A percentile compares a stretch with the other conserved stretches of the same genome.
Conservation (phyloP, 2,888 invertebrate genomes). For the Nemotelus pantherinus region DNA sequence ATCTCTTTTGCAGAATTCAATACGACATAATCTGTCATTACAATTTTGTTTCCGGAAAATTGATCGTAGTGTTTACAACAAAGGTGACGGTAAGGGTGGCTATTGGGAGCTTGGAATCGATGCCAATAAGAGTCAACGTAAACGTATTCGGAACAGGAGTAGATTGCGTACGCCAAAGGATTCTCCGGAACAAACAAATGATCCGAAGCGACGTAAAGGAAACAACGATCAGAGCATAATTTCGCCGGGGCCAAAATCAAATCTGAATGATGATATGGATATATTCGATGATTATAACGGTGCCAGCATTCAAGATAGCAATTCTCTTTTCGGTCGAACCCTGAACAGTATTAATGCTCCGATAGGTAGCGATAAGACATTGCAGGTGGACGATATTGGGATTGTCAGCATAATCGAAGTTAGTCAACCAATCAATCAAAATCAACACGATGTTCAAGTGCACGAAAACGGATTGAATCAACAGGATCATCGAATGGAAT, state of each 20-base stretch:
- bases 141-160: slow-evolving; percentile 61
- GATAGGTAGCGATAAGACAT: not conserved
- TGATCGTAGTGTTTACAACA: slow-evolving; percentile 62
- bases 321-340: slow-evolving; percentile 22
- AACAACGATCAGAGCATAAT: not conserved
- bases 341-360: slow-evolving; percentile 31
- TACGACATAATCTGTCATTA: slow-evolving; percentile 63
- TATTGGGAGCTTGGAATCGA: slow-evolving; percentile 64
- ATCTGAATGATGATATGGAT: not conserved
- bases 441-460: not conserved
- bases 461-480: not conserved
- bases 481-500: not conserved
- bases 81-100: slow-evolving; percentile 64
- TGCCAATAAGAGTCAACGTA: slow-evolving; percentile 61
- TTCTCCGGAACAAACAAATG: not conserved
- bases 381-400: not conserved
- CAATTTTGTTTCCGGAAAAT: slow-evolving; percentile 64
- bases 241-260: not conserved
- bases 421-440: slow-evolving; percentile 15
- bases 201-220: slow-evolving; percentile 13
- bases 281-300: not conserved
- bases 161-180: not conserved
- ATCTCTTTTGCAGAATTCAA: slow-evolving; percentile 59
- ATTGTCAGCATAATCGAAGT: slow-evolving; percentile 37
- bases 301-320: not conserved